A percentile compares a stretch with the other conserved stretches of the same genome.
These are phyloP conservation scores for Ditylenchus weischeri DNA, from an alignment of 2,888 invertebrate genomes.

Conservation along the genomic window DNA sequence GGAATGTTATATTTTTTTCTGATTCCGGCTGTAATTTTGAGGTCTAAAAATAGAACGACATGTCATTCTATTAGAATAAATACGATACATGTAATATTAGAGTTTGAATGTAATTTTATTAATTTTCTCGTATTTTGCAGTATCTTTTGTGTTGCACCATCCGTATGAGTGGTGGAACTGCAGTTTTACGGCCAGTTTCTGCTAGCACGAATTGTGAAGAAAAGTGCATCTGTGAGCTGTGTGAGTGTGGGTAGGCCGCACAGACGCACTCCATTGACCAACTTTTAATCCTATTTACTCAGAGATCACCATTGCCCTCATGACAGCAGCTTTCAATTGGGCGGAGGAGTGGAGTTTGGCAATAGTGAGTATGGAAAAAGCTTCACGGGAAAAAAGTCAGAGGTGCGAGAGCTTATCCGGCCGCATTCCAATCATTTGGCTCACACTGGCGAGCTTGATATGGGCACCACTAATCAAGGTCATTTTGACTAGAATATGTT, in stretches of 20 bases:
- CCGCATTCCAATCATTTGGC: background rate
- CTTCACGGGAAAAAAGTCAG: slow-evolving; percentile 7
- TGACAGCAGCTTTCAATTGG: slow-evolving; percentile 1
- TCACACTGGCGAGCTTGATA: background rate
- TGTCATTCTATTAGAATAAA: too few relatives aligned
- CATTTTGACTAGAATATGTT: too few relatives aligned
- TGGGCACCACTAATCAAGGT: slow-evolving; percentile 6
- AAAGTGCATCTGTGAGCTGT: slow-evolving; percentile 15
- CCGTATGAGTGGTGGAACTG: too few relatives aligned
- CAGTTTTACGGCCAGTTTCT: too few relatives aligned
- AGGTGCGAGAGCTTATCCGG: background rate
- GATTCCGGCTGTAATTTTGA: too few relatives aligned
- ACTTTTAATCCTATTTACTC: background rate
- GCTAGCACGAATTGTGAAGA: background rate
- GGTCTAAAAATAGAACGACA: too few relatives aligned
- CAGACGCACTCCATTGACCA: background rate
- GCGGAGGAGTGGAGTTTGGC: slow-evolving; percentile 6
- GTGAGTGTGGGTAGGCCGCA: slow-evolving; percentile 6
- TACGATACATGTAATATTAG: too few relatives aligned
- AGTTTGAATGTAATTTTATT: too few relatives aligned
- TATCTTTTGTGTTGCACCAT: too few relatives aligned
- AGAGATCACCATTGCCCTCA: slow-evolving; percentile 9
- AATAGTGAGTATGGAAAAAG: slow-evolving; percentile 8
- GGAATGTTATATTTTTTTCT: too few relatives aligned
- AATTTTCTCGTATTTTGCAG: too few relatives aligned